Evolutionary conservation across 1,140 invertebrate genomes (phyloP).

Genomic region (Drosophila repleta): DNA sequence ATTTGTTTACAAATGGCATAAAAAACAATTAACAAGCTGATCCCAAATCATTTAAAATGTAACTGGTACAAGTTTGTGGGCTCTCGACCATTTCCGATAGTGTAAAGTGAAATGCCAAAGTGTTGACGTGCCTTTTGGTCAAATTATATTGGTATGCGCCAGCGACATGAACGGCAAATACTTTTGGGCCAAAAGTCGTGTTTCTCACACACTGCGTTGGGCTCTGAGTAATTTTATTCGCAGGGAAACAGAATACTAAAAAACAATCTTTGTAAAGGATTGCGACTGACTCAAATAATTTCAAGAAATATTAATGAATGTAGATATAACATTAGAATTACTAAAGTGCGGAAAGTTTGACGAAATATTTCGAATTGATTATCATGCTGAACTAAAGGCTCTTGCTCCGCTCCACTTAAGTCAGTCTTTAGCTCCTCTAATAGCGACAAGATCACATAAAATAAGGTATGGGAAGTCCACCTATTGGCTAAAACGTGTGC

Average conservation of each 20-base stretch:
- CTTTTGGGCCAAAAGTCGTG: slow-evolving; percentile 27
- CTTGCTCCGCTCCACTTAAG: no score
- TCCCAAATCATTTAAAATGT: slow-evolving; percentile 55
- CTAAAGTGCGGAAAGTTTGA: no score
- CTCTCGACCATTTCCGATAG: slow-evolving; percentile 35
- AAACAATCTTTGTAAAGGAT: not conserved
- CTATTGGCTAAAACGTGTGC: no score
- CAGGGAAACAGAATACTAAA: slow-evolving; percentile 48
- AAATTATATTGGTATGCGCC: slow-evolving; percentile 65
- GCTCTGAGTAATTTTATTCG: slow-evolving; percentile 38
- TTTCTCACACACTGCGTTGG: slow-evolving; percentile 15
- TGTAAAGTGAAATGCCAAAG: slow-evolving; percentile 52
- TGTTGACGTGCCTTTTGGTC: slow-evolving; percentile 44
- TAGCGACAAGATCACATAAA: not conserved
- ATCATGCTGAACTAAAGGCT: no score
- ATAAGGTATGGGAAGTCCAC: no score
- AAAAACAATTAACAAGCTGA: slow-evolving; percentile 43
- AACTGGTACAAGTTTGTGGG: slow-evolving; percentile 50
- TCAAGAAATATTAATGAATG: no score
- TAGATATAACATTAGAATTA: no score
- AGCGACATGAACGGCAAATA: slow-evolving; percentile 58
- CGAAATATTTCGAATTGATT: no score
- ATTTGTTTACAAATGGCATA: slow-evolving; percentile 62
- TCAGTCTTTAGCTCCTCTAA: no score
- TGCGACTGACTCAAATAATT: no score